Evolutionary conservation across 2,888 invertebrate species (phyloP), one percentile per base, ranked within the genome.

Genomic region (Siphonodentalium dalli): DNA sequence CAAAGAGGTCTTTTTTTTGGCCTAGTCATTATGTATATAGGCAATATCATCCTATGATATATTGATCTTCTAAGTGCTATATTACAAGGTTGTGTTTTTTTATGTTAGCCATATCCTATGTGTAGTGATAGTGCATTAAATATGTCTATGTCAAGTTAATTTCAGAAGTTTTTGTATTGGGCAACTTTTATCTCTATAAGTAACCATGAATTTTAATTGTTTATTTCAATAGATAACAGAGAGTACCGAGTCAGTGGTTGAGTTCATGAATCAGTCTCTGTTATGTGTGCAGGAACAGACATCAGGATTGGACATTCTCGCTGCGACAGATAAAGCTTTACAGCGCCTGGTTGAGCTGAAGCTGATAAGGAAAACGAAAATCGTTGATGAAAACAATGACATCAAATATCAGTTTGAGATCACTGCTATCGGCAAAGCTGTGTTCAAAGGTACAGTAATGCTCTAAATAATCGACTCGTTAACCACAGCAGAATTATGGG

Each of bases 401-500:
- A 21, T 43, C 0, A 37, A 27, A 40, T 52, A 59, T 49, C 53
- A 47, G 29, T 67, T 81, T 28, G 71, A 77, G 43, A 77, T 79
- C 15, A 80, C 80, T n/a, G 58, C 65, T 8, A 72, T 93, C 26
- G 94, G 94, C 11, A 85, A 83, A 61, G 93, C 94, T 2, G 90
- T 92, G 24, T 90, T 92, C 69, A 91, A 90, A 86, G 92, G 90
- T 80, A 53, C 11, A 21, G 38, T 18, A 18, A 18, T 11, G 23
- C 15, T n/a, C n/a, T n/a, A n/a, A n/a, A n/a, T n/a, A n/a, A n/a
- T n/a, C n/a, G n/a, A n/a, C n/a, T n/a, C n/a, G n/a, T n/a, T n/a
- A n/a, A n/a, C n/a, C n/a, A n/a, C n/a, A n/a, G n/a, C n/a, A n/a
- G n/a, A n/a, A n/a, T n/a, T n/a, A n/a, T n/a, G n/a, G n/a, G n/a